Base-by-base conservation (phyloP, 1,140 invertebrate genomes). In the Lineus longissimus region DNA sequence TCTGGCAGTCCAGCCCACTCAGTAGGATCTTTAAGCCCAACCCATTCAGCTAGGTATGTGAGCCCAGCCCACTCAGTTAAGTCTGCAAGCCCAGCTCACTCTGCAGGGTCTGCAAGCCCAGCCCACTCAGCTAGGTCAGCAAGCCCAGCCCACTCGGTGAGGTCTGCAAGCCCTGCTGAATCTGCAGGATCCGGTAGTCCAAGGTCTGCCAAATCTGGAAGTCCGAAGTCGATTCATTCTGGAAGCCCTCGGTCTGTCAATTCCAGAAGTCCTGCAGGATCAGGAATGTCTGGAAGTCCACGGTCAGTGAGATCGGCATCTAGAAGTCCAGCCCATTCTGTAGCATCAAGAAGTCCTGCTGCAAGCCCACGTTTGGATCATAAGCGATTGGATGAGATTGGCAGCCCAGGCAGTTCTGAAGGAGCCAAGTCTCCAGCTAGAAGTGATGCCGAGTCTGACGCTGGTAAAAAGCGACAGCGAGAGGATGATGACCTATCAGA, bases 381-480 rank as follows among this genome's bases (percentile, higher is more conserved):
- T 33, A 23, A 61, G 17, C 27, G 31, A 17, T 1, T 17, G 45
- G 19, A 17, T 19, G 0, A 33, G 40, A 19, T 59, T 33, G 22
- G 22, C 19, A 25, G 4, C 17, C 45, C 17, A 43, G 41, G 62
- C 47, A 57, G 30, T 56, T 45, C n/a, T 40, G 31, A 22, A 41
- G 45, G 17, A 61, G 59, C 40, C 56, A 19, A 19, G n/a, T 51
- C 47, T n/a, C 25, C 19, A 7, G 62, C 17, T 29, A 62, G 62
- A 29, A 59, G 36, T 22, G 64, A 64, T 54, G 62, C 58, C n/a
- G 68, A 65, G 13, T 61, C 51, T 33, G 60, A 68, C 19, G n/a
- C 64, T 2, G 47, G 55, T 25, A 62, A 47, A 31, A 68, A 67
- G 45, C 69, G 67, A 55, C 43, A 59, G 55, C 63, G 67, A 2